Evolutionary conservation across 64 coral and sea anemone genomes (phyloP).

Genomic region (Astreopora myriophthalma): DNA sequence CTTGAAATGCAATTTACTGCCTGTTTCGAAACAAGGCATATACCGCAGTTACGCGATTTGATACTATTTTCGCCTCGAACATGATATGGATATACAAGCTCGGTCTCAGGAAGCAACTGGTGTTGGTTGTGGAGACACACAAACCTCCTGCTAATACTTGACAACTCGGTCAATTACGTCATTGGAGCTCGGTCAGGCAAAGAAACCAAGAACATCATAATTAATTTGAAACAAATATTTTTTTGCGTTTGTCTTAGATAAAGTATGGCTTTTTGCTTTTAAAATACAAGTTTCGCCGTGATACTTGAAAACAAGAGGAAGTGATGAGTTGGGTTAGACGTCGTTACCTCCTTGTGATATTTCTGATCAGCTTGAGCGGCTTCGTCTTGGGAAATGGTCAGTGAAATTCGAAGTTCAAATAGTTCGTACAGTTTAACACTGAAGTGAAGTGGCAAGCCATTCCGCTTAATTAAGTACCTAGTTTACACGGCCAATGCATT

Average conservation of each 20-base stretch:
- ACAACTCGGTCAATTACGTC: slow-evolving; percentile 23
- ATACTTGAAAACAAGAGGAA: neutral
- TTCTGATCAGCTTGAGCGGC: neutral
- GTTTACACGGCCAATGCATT: neutral
- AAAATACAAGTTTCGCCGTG: neutral
- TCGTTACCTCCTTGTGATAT: neutral
- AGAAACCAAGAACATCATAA: slow-evolving; percentile 5
- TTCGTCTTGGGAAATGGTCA: slow-evolving; percentile 10
- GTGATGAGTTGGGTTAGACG: neutral
- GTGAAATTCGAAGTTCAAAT: neutral
- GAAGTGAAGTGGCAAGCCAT: neutral
- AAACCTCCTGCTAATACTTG: neutral
- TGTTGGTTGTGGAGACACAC: neutral
- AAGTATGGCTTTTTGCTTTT: slow-evolving; percentile 24
- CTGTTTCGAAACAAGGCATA: too few species aligned
- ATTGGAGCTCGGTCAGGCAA: slow-evolving; percentile 14
- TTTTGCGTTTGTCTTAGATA: slow-evolving; percentile 1
- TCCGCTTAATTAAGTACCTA: slow-evolving; percentile 18
- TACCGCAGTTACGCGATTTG: too few species aligned
- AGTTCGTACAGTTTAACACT: neutral
- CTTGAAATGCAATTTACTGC: too few species aligned
- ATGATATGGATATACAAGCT: neutral
- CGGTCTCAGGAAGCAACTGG: neutral
- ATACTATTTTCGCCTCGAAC: too few species aligned
- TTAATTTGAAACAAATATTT: neutral